Conservation (phyloP, 2,888 invertebrate genomes). For the Xiphydria camelus region DNA sequence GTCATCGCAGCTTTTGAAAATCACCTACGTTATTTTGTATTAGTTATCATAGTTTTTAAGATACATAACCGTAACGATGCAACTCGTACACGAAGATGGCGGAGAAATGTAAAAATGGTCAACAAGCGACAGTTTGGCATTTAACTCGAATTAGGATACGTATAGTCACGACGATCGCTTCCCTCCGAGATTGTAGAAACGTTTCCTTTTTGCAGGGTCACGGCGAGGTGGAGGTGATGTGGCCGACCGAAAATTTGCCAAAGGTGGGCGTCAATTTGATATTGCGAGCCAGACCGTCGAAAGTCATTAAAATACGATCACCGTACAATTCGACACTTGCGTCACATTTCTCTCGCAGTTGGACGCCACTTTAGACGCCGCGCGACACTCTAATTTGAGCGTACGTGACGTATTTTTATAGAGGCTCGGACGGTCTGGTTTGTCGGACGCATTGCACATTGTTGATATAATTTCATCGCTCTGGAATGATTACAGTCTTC, state of each 20-base stretch:
- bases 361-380: too few species aligned
- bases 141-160: too few species aligned
- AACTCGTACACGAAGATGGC: too few species aligned
- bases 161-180: too few species aligned
- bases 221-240: slow-evolving; percentile 35
- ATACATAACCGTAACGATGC: too few species aligned
- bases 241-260: slow-evolving; percentile 30
- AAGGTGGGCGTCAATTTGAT: slow-evolving; percentile 44
- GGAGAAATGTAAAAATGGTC: too few species aligned
- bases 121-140: not conserved
- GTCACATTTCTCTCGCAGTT: too few species aligned
- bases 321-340: too few species aligned
- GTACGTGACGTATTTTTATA: slow-evolving; percentile 20
- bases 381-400: too few species aligned
- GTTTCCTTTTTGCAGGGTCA: slow-evolving; percentile 49
- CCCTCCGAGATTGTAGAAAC: slow-evolving; percentile 42
- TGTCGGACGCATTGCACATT: slow-evolving; percentile 29
- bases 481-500: slow-evolving; percentile 41
- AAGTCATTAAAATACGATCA: slow-evolving; percentile 21
- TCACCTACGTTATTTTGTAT: too few species aligned
- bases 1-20: too few species aligned
- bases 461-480: slow-evolving; percentile 26
- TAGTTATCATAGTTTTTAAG: too few species aligned
- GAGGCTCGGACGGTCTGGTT: slow-evolving; percentile 28
- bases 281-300: slow-evolving; percentile 23